These are phyloP conservation scores for Tetramorium parvispinum DNA, from an alignment of 1,140 invertebrate species.

Conservation along the genomic window DNA sequence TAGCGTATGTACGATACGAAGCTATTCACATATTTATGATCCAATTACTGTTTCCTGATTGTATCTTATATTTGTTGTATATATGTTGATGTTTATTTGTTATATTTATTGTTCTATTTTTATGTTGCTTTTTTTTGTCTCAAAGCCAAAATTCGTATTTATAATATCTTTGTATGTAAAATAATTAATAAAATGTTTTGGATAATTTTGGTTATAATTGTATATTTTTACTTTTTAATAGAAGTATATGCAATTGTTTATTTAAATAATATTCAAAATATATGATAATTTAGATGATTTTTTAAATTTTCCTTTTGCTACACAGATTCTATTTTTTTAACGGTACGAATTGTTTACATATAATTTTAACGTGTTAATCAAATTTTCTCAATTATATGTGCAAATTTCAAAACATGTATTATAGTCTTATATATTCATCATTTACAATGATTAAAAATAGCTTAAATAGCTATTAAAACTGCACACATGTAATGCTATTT, in stretches of 20 bases:
- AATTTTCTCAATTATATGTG: not conserved
- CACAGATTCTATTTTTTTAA: too few relatives aligned
- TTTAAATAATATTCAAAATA: not conserved
- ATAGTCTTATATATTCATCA: too few relatives aligned
- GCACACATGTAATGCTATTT: not conserved
- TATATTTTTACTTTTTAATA: not conserved
- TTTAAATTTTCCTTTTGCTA: too few relatives aligned
- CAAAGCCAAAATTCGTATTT: not conserved
- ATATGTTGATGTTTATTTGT: not conserved
- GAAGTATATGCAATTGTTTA: not conserved
- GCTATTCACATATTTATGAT: not conserved
- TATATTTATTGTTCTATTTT: constrained; percentile 9
- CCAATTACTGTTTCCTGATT: not conserved
- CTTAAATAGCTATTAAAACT: not conserved
- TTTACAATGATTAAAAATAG: too few relatives aligned
- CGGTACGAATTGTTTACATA: not conserved
- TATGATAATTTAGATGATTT: not conserved
- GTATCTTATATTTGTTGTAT: not conserved
- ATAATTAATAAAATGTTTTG: not conserved
- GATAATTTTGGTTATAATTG: not conserved
- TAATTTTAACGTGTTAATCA: not conserved
- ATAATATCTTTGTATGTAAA: not conserved
- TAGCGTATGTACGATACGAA: not conserved
- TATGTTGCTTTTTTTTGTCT: constrained; percentile 18
- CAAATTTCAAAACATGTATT: not conserved